These are phyloP conservation scores for Schizotus pectinicornis DNA, from an alignment of 2,888 invertebrate genomes.

Conservation along the genomic window DNA sequence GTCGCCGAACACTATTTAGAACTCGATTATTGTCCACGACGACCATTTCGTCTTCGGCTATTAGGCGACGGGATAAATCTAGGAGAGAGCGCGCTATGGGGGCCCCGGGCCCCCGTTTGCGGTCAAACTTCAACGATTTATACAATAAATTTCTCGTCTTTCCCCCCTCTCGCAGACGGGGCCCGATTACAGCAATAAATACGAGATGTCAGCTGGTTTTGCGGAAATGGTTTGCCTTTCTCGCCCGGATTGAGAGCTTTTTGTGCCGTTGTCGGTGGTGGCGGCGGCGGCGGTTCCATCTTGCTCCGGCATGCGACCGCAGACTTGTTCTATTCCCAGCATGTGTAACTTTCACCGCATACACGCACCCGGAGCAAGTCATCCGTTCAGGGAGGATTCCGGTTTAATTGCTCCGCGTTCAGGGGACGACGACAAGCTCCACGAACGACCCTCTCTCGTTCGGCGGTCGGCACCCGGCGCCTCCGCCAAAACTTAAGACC, in stretches of 20 bases:
- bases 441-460: too few species aligned
- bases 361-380: too few species aligned
- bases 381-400: too few species aligned
- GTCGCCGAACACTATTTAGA: conserved; percentile 16
- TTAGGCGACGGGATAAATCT: neutral
- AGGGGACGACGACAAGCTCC: neutral
- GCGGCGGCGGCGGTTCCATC: too few species aligned
- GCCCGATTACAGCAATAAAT: conserved; percentile 32
- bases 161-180: conserved; percentile 31
- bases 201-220: conserved; percentile 32
- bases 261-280: neutral
- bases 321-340: too few species aligned
- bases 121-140: conserved; percentile 31
- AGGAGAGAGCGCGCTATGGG: neutral
- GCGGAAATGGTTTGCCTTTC: conserved; percentile 7
- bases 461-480: too few species aligned
- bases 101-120: conserved; percentile 23
- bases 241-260: conserved; percentile 8
- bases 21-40: conserved; percentile 21
- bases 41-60: conserved; percentile 7
- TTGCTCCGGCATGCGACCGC: too few species aligned
- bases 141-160: conserved; percentile 34
- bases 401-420: neutral
- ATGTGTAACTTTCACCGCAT: too few species aligned
- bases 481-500: too few species aligned